These are phyloP conservation scores for Nylanderia fulva DNA, from an alignment of 1,140 invertebrate species.

Conservation along the genomic window DNA sequence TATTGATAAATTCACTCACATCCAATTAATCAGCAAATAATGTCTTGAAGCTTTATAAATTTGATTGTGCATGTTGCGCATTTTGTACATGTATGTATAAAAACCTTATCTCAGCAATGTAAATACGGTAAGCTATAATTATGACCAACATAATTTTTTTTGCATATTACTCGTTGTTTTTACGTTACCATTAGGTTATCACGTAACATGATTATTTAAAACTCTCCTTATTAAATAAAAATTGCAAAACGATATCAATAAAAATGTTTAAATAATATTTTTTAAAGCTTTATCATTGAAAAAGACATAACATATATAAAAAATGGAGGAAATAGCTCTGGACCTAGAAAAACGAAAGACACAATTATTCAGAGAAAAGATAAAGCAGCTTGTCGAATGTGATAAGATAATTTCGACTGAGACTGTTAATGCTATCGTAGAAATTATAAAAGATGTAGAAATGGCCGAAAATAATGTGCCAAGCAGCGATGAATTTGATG, in stretches of 20 bases:
- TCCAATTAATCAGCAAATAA: constrained; percentile 5
- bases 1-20: constrained; percentile 7
- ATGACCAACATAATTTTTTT: neutral
- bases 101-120: neutral
- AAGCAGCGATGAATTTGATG: constrained; percentile 75
- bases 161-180: constrained; percentile 14
- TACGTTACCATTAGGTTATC: neutral
- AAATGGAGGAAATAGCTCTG: constrained; percentile 25
- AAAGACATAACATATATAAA: neutral
- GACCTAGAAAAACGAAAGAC: constrained; percentile 46
- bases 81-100: neutral
- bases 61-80: neutral
- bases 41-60: constrained; percentile 10
- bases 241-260: neutral
- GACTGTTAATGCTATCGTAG: constrained; percentile 64
- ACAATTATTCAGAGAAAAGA: constrained; percentile 29
- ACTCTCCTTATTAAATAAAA: neutral
- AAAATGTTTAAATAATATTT: neutral
- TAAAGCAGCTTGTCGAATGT: constrained; percentile 70
- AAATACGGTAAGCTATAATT: neutral
- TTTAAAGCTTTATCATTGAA: neutral
- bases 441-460: constrained; percentile 58
- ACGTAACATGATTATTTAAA: neutral
- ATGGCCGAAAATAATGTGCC: constrained; percentile 64
- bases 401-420: constrained; percentile 72